Evolutionary conservation across 1,140 invertebrate genomes (phyloP).

Genomic region (Cecropterus lyciades): DNA sequence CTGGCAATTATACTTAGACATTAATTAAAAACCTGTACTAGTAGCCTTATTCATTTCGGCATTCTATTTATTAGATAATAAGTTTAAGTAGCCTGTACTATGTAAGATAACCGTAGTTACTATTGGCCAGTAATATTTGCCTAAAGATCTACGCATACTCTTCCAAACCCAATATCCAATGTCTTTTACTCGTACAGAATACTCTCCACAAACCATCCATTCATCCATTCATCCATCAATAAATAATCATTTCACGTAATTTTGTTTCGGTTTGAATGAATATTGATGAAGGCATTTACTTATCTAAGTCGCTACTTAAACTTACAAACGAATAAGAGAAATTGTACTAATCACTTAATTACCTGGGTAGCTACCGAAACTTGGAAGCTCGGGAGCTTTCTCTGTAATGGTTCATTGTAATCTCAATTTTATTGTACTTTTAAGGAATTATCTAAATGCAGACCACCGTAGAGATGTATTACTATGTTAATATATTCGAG

Average conservation of each 20-base stretch:
- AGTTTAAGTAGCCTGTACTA: too few relatives aligned
- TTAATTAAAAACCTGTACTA: too few relatives aligned
- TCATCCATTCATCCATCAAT: not conserved
- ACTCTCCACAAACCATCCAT: too few relatives aligned
- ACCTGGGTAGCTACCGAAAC: conserved; percentile 10
- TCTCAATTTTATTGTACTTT: conserved; percentile 22
- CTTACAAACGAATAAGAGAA: conserved; percentile 21
- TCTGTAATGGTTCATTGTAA: conserved; percentile 27
- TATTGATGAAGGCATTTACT: conserved; percentile 30
- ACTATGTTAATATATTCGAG: conserved; percentile 25
- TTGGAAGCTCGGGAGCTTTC: conserved; percentile 8
- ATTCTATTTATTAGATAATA: too few relatives aligned
- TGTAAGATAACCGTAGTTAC: too few relatives aligned
- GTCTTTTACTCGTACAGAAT: too few relatives aligned
- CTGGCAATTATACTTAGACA: too few relatives aligned
- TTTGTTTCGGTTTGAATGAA: conserved; percentile 11
- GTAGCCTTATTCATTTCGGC: too few relatives aligned
- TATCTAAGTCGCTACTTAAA: conserved; percentile 15
- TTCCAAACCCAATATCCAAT: not conserved
- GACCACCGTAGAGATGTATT: conserved; percentile 13
- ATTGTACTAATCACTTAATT: conserved; percentile 33
- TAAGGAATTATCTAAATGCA: conserved; percentile 9
- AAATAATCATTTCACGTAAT: conserved; percentile 3
- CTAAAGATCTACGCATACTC: too few relatives aligned
- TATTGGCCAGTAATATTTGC: too few relatives aligned